phyloP scores from a whole-genome alignment of 2,888 invertebrate species.

The Cephalotes varians region DNA sequence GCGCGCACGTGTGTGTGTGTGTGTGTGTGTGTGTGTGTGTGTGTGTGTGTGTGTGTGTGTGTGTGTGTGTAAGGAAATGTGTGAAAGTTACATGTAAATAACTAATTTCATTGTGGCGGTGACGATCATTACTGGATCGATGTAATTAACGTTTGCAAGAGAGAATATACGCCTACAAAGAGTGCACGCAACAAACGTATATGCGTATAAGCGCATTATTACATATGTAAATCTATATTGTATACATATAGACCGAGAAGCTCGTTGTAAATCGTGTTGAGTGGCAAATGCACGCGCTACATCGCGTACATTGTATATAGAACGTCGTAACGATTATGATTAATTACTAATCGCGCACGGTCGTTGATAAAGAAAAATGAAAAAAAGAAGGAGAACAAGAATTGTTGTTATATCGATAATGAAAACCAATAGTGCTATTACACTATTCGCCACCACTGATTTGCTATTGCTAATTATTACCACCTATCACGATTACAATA shows the following conservation, averaged over 20 bases:
- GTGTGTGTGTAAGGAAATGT: conserved; percentile 5
- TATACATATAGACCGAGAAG: conserved; percentile 24
- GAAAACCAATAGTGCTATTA: conserved; percentile 60
- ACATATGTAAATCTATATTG: conserved; percentile 30
- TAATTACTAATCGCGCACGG: conserved; percentile 49
- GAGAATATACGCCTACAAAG: conserved; percentile 59
- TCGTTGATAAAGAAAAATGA: background rate
- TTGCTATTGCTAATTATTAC: conserved; percentile 69
- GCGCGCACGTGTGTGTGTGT: no score
- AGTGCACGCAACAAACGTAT: conserved; percentile 55
- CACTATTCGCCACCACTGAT: conserved; percentile 61
- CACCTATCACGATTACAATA: conserved; percentile 68
- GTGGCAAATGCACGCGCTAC: conserved; percentile 71
- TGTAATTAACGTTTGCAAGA: conserved; percentile 57
- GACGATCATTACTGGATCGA: conserved; percentile 49
- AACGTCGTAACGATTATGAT: conserved; percentile 46
- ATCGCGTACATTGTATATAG: conserved; percentile 70
- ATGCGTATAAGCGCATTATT: conserved; percentile 39
- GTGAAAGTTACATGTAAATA: conserved; percentile 48
- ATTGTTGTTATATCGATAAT: conserved; percentile 55
- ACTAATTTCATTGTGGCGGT: conserved; percentile 49
- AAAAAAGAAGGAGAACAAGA: background rate
- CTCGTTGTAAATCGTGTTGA: conserved; percentile 80
- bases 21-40: background rate
- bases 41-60: background rate